Base-by-base conservation (phyloP, 2,888 invertebrate genomes). In the Augiades crinisus region DNA sequence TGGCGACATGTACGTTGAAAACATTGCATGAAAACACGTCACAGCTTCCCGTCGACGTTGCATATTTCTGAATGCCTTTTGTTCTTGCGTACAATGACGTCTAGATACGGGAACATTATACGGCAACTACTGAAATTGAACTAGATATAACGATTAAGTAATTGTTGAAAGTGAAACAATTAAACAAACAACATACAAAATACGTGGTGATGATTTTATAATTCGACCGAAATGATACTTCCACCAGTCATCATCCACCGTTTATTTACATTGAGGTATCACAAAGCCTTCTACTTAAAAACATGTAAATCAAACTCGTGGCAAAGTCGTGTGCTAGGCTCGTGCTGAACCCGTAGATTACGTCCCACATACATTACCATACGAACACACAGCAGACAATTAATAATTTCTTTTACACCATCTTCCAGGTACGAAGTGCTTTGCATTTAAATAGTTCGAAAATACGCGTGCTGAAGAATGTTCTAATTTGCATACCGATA, bases 31-130 rank as follows among this genome's bases (percentile, higher is more conserved):
- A 75, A 72, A 85, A 78, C 83, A 79, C 75, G 79, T 81, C 84
- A 81, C 71, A 71, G 73, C 72, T 81, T 80, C 80, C 81, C 55
- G 69, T 66, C 70, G 72, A 72, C 70, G 56, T 65, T 70, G 72
- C 78, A 78, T 79, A 80, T 77, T 79, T 75, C 82, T 88, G 85
- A 87, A 86, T 77, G 71, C 71, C 78, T 72, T 81, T 88, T 89
- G 88, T 89, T 87, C 89, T 86, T 85, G 78, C 68, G 63, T 73
- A 84, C 83, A 84, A 79, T 81, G 59, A 61, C 49, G 68, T 67
- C 66, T 64, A 65, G 72, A 70, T 72, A 72, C 62, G 62, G 58
- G 56, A 60, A 69, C 64, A 62, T 60, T 60, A 55, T 62, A 65
- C 40, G 38, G 16, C 8, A 14, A 14, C 8, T 19, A 14, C 7